A percentile compares a stretch with the other conserved stretches of the same genome.
phyloP scores from a whole-genome alignment of 1,140 invertebrate genomes.

The Ceratina calcarata region DNA sequence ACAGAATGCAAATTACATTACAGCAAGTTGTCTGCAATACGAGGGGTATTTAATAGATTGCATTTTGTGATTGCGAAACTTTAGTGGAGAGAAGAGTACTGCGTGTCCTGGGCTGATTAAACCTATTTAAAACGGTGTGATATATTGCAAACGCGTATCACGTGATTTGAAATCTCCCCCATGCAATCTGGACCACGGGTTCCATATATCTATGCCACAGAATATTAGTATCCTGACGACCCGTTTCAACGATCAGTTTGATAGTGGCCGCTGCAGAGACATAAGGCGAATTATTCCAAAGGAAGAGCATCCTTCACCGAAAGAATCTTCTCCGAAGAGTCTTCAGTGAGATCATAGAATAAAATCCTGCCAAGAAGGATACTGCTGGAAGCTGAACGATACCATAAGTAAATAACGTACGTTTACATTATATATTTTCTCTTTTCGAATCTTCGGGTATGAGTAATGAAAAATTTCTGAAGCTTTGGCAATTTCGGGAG shows the following conservation, averaged over 20 bases:
- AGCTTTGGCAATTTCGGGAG: background rate
- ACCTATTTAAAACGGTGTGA: conserved; percentile 25
- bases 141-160: conserved; percentile 48
- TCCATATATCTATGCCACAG: conserved; percentile 55
- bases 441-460: background rate
- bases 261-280: conserved; percentile 68
- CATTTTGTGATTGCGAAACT: conserved; percentile 13
- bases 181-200: conserved; percentile 53
- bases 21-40: background rate
- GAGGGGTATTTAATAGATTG: background rate
- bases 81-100: background rate
- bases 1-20: background rate
- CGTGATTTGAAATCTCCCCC: conserved; percentile 69
- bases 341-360: background rate
- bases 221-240: conserved; percentile 72
- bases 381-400: background rate
- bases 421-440: conserved; percentile 22
- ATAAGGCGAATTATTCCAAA: conserved; percentile 55
- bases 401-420: conserved; percentile 18
- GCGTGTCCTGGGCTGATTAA: background rate
- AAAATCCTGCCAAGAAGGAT: no score
- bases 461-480: background rate
- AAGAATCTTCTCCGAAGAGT: background rate
- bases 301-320: conserved; percentile 22
- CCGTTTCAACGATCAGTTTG: conserved; percentile 73